Conservation (phyloP, 2,113 vertebrate genomes). For the Lepidothrix coronata region DNA sequence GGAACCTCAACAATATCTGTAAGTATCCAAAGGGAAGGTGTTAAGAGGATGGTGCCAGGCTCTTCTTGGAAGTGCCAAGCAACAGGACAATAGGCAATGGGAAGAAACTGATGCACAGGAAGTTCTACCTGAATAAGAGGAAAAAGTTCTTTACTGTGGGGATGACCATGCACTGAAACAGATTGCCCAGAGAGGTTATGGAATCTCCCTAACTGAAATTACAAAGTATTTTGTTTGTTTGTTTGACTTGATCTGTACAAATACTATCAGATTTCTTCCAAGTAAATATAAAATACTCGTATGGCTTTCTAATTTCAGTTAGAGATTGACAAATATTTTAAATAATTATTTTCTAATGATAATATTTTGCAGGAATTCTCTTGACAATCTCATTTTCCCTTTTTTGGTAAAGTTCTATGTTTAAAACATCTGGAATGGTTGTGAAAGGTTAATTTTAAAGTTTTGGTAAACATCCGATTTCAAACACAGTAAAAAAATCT, state of each 20-base stretch:
- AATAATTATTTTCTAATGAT: neutral
- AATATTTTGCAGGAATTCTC: neutral
- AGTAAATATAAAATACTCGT: neutral
- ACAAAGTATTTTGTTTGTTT: neutral
- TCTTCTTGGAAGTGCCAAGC: neutral
- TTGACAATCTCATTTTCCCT: neutral
- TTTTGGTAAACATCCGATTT: neutral
- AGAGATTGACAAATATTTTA: neutral
- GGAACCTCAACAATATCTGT: neutral
- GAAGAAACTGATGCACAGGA: neutral
- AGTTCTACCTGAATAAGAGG: neutral
- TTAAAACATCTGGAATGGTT: neutral
- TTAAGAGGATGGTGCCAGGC: neutral
- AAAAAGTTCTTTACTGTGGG: neutral
- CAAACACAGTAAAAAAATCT: neutral
- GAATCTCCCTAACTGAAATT: neutral
- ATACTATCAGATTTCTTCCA: neutral
- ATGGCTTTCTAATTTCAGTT: neutral
- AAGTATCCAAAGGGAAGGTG: neutral
- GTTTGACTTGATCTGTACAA: neutral
- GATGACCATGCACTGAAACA: neutral
- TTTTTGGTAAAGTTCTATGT: neutral
- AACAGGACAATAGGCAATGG: neutral
- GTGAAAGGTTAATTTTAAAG: neutral
- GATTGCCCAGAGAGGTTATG: neutral